These are phyloP conservation scores for Schizopygopsis pylzovi DNA, from an alignment of 2,797 vertebrate species.

Conservation along the genomic window DNA sequence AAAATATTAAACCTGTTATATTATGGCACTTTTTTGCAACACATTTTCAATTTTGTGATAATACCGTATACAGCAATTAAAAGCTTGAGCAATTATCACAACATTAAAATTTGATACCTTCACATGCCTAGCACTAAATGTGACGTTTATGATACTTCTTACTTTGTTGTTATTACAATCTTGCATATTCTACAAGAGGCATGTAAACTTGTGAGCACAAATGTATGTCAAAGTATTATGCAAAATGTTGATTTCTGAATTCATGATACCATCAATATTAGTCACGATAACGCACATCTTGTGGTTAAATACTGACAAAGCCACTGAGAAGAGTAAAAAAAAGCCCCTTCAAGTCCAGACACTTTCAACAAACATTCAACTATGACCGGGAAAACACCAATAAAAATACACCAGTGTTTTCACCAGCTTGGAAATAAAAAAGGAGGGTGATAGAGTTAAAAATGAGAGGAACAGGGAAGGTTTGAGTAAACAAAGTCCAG, in stretches of 20 bases:
- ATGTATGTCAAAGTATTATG: neutral
- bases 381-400: neutral
- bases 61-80: too few relatives aligned
- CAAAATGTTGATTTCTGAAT: neutral
- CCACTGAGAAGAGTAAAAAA: neutral
- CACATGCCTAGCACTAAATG: neutral
- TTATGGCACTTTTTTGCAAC: too few relatives aligned
- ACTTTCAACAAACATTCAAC: neutral
- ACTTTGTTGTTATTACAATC: neutral
- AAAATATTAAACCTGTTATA: too few relatives aligned
- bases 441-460: neutral
- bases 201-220: neutral
- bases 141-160: neutral
- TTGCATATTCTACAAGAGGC: neutral
- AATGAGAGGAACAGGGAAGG: neutral
- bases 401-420: neutral
- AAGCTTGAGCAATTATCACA: too few relatives aligned
- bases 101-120: too few relatives aligned
- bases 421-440: neutral
- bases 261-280: neutral
- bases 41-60: too few relatives aligned
- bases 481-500: neutral
- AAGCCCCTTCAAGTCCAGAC: too few relatives aligned
- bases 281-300: neutral
- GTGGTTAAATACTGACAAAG: neutral